Percentiles rank a stretch among this genome's conserved stretches.
Evolutionary conservation across 1,140 invertebrate genomes (phyloP).

Genomic region (Agrypnia vestita): DNA sequence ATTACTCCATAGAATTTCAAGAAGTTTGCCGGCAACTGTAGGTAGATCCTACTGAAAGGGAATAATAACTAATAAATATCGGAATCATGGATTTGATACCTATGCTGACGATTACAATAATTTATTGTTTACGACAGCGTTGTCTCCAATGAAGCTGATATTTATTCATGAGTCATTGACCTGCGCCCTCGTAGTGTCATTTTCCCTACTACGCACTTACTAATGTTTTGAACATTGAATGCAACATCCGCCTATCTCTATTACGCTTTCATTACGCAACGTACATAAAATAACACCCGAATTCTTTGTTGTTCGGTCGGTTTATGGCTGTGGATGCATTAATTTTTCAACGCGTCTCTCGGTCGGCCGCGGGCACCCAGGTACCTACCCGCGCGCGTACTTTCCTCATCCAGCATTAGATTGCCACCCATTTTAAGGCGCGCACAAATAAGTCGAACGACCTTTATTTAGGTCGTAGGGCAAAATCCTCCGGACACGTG

Average conservation of each 20-base stretch:
- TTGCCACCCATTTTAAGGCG: constrained; percentile 56
- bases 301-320: constrained; percentile 39
- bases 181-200: not conserved
- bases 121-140: no score
- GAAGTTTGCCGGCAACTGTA: no score
- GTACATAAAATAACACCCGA: constrained; percentile 37
- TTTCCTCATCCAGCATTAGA: constrained; percentile 51
- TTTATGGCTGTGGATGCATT: constrained; percentile 38
- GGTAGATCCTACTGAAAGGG: no score
- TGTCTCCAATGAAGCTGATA: no score
- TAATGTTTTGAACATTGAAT: not conserved
- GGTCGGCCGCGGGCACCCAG: not conserved
- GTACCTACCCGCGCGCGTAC: constrained; percentile 19
- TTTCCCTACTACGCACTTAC: constrained; percentile 14
- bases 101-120: no score
- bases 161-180: not conserved
- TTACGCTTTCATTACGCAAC: constrained; percentile 35
- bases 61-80: no score
- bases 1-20: no score
- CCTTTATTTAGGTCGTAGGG: constrained; percentile 59
- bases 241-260: constrained; percentile 5
- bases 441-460: constrained; percentile 60
- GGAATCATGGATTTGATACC: no score
- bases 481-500: constrained; percentile 51
- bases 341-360: constrained; percentile 37